Conservation (phyloP, 2,113 vertebrate genomes). For the Daubentonia madagascariensis region DNA sequence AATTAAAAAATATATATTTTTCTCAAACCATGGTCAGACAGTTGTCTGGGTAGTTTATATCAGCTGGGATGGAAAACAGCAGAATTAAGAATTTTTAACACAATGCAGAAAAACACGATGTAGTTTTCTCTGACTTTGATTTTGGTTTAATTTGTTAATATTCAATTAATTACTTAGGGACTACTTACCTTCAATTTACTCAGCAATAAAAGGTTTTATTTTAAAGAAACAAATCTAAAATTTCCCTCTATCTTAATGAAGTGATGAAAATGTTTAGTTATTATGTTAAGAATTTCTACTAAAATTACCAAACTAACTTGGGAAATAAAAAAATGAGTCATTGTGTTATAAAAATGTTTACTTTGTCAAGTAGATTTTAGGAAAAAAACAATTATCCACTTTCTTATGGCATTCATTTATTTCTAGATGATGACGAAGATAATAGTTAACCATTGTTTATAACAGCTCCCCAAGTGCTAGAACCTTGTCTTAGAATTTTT, state of each 20-base stretch:
- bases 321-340: background rate
- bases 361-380: background rate
- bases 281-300: constrained; percentile 5
- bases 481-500: background rate
- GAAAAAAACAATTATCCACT: background rate
- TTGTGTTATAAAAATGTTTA: background rate
- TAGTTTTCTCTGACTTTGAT: background rate
- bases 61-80: background rate
- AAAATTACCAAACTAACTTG: background rate
- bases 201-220: background rate
- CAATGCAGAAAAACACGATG: background rate
- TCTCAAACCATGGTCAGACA: background rate
- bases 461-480: background rate
- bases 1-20: background rate
- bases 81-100: background rate
- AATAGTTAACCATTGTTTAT: background rate
- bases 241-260: background rate
- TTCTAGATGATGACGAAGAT: background rate
- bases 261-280: background rate
- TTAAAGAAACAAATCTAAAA: background rate
- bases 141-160: background rate
- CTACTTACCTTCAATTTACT: background rate
- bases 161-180: background rate
- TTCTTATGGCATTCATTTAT: background rate
- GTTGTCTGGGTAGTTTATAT: background rate